Base-by-base conservation (phyloP, 2,888 invertebrate genomes). In the Drosophila stalkeri region DNA sequence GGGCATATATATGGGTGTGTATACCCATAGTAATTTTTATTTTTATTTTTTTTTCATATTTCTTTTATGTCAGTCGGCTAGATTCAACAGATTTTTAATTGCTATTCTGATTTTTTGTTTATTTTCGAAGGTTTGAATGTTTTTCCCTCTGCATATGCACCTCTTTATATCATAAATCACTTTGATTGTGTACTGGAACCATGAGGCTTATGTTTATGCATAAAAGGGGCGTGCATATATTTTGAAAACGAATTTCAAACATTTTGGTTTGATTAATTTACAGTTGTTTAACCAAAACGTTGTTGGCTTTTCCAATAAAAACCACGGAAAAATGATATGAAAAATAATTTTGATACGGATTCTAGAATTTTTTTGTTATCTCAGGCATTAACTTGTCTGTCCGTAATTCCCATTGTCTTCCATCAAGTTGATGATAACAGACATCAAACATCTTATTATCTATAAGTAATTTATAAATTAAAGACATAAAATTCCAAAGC, bases 31-130 rank as follows among this genome's bases (percentile, higher is more conserved):
- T 61, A 49, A 56, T 23, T 64, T 74, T 23, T 70, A 67, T 59
- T 61, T 47, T 63, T n/a, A n/a, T n/a, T 56, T 23, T 27, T 27
- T 27, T 27, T 27, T 27, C 27, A 60, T 52, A 64, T 77, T 75
- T 47, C 56, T 65, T 79, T 77, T 77, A 76, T 75, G 77, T 49
- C 75, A 68, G 68, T 74, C 89, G 82, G 89, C 83, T 70, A 77
- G 83, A 41, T 83, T 86, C 77, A 80, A 81, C 83, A 68, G 77
- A 80, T 86, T 86, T 86, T 88, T 88, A 86, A 86, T 86, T 86
- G 88, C 83, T 71, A 72, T 69, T 65, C 69, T 72, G 59, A 52
- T 8, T 41, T 51, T 67, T 47, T 43, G 65, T 79, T 81, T 79
- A 75, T 79, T 77, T 81, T 83, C 16, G 16, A 23, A 5, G 18